Evolutionary conservation across 2,888 invertebrate species (phyloP), one percentile per base, ranked within the genome.

Genomic region (Dicranocentrus wangi): DNA sequence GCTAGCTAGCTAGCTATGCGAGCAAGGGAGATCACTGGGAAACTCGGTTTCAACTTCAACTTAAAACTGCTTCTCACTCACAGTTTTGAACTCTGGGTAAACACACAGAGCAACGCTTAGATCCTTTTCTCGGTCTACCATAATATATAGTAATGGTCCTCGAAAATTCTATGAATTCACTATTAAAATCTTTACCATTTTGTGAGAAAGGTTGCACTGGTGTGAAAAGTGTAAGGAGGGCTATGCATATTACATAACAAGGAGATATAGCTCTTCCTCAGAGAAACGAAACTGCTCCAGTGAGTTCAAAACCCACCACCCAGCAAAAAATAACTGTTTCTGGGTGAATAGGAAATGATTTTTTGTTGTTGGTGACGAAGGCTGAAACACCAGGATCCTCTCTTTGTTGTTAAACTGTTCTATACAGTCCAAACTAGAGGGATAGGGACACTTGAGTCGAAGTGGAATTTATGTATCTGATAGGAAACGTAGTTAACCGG

Each of bases 131-230:
- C 23, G 19, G 21, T 23, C 10, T 23, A 15, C 51, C 51, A 51
- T 17, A 55, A 55, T 21, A n/a, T 23, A 61, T 5, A 61, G 61
- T 28, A 32, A 19, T 32, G 43, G 42, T 43, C 43, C 65, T 53
- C 61, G 47, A 61, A 77, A 77, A 61, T 69, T 69, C 77, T 47
- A 53, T 69, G 77, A 77, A 69, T 68, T 27, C 68, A 23, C 65
- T 23, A 53, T 19, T 32, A 68, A 75, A 58, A 43, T 53, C 28
- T 65, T n/a, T 55, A 39, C 51, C 61, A 1, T 76, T 61, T 23
- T 27, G 75, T 75, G 75, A 66, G 75, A 69, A 43, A 61, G 27
- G 15, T 58, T 69, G 60, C 51, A 77, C 32, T 61, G 10, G 32
- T 32, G 32, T 32, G 32, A 10, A 32, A 32, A 32, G 32, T 32